Evolutionary conservation across 2,113 vertebrate species (phyloP).

Genomic region (Ictalurus furcatus): DNA sequence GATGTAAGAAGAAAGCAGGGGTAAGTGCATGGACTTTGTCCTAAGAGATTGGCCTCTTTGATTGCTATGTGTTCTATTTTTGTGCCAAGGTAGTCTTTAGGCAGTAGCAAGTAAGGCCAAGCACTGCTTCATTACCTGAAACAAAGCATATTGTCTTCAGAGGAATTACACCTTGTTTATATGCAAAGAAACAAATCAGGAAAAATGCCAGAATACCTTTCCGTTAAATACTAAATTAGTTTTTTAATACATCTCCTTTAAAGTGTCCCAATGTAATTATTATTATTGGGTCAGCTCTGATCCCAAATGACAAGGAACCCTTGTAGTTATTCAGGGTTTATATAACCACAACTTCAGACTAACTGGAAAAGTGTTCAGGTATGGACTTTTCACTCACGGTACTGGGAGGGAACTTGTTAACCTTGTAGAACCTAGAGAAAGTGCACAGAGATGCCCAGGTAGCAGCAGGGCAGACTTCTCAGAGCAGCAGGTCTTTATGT

Average conservation of each 20-base stretch:
- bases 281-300: background rate
- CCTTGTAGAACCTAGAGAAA: background rate
- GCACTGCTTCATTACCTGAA: background rate
- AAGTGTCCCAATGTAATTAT: background rate
- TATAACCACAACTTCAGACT: background rate
- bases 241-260: background rate
- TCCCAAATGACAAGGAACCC: background rate
- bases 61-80: background rate
- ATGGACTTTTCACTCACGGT: background rate
- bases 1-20: background rate
- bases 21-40: slow-evolving; percentile 2
- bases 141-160: background rate
- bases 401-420: background rate
- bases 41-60: slow-evolving; percentile 8
- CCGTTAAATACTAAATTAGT: background rate
- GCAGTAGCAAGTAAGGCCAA: background rate
- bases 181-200: background rate
- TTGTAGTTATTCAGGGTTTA: background rate
- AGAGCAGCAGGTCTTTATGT: background rate
- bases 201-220: background rate
- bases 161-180: background rate
- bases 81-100: background rate
- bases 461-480: background rate
- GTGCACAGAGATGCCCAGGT: background rate
- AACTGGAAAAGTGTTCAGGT: background rate